These are phyloP conservation scores for Nebria salina DNA, from an alignment of 2,888 invertebrate species.

Conservation along the genomic window DNA sequence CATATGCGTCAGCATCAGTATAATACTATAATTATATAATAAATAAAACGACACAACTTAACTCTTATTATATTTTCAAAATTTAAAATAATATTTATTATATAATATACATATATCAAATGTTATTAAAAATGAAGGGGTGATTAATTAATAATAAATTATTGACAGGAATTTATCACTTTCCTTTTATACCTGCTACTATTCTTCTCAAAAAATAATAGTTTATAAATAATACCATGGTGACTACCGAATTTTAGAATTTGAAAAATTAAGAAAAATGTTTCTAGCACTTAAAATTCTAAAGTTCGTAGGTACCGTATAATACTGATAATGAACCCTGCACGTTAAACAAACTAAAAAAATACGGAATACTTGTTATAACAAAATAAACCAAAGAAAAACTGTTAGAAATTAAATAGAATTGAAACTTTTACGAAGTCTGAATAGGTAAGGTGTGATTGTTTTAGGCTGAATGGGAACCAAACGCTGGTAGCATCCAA, in stretches of 20 bases:
- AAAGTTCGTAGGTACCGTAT: not conserved
- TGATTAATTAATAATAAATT: conserved; percentile 27
- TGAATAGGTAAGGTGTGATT: conserved; percentile 51
- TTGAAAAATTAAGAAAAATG: not conserved
- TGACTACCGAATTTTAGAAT: not conserved
- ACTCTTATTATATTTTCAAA: conserved; percentile 30
- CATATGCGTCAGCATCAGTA: not conserved
- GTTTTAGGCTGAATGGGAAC: conserved; percentile 48
- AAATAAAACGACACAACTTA: conserved; percentile 38
- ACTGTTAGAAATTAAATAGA: conserved; percentile 45
- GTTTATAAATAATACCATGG: not conserved
- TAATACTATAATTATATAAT: not conserved
- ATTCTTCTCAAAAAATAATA: not conserved
- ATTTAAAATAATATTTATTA: conserved; percentile 25
- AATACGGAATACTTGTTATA: not conserved
- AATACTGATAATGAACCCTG: not conserved
- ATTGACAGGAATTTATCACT: conserved; percentile 31
- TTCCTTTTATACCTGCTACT: conserved; percentile 19
- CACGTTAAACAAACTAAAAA: not conserved
- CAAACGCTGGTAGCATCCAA: conserved; percentile 40
- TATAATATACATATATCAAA: conserved; percentile 6
- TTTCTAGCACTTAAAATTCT: not conserved
- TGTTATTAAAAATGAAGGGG: conserved; percentile 32
- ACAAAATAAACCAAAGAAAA: conserved; percentile 3
- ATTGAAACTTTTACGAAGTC: conserved; percentile 52